Base-by-base conservation (phyloP, 2,888 invertebrate species). In the Lordiphosa andalusiaca region DNA sequence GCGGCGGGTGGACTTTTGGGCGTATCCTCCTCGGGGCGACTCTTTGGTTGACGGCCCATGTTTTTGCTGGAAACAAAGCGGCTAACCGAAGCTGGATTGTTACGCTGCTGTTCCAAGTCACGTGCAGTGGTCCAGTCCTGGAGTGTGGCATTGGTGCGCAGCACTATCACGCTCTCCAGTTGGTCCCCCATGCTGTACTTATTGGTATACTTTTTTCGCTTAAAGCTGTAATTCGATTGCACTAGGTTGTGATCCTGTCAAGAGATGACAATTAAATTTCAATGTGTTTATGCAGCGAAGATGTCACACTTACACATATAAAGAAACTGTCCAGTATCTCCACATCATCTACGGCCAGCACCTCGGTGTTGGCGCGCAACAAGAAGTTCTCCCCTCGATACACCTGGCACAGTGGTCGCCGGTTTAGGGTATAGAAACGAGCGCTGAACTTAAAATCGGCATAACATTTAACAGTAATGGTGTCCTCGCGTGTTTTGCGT, bases 301-400 rank as follows among this genome's bases (percentile, higher is more conserved):
- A 30, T 7, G 13, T 9, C 0, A 6, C 53, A 85, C 89, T 87
- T 87, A 89, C 90, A 84, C 89, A 88, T 69, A 90, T 88, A 60
- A 90, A 88, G 77, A 88, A 89, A 25, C 88, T 89, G 55, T 90
- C 90, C 60, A 90, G 69, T 53, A 90, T 88, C 54, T 90, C 90
- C 54, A 90, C 63, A 53, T 86, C 77, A 35, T 86, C 81, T 36
- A 72, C 65, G n/a, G 89, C 77, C 68, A 85, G 69, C 35, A 90
- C 84, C 64, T 88, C 87, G 9, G 88, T 74, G 53, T 87, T 87
- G 36, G 89, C 87, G 6, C 89, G 85, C 50, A 90, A 83, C 35
- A 90, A 61, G 55, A 90, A 89, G 67, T 90, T 89, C 64, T 90
- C 90, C 3, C 90, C 88, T 2, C 88, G 84, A 66, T 88, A 89